Evolutionary conservation across 1,140 invertebrate genomes (phyloP).

Genomic region (Diplogasteroides magnus): DNA sequence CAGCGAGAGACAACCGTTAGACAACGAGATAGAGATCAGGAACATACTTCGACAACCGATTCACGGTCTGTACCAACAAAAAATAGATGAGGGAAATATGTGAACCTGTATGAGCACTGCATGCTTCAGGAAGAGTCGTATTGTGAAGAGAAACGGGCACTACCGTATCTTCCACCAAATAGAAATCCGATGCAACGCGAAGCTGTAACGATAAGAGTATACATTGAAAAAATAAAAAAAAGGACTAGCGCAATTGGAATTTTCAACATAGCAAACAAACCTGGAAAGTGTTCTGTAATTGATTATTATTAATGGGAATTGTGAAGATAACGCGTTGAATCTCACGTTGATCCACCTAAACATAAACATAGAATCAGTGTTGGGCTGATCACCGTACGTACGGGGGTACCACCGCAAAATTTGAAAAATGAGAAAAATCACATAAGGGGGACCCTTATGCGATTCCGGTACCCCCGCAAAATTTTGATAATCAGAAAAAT

Average conservation of each 20-base stretch:
- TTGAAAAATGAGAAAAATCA: no score
- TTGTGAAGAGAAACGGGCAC: conserved; percentile 77
- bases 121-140: conserved; percentile 81
- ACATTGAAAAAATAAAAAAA: neutral
- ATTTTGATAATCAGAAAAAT: no score
- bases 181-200: conserved; percentile 77
- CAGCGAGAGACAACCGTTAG: no score
- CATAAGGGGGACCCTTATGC: no score
- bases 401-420: no score
- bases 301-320: conserved; percentile 83
- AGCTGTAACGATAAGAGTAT: conserved; percentile 62
- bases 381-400: no score
- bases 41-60: no score
- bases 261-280: neutral
- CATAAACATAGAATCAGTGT: no score
- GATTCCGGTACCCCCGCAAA: no score
- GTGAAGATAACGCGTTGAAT: conserved; percentile 84
- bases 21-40: no score
- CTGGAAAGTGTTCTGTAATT: conserved; percentile 78
- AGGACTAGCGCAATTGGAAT: no score
- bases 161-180: conserved; percentile 75
- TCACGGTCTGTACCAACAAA: no score
- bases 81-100: conserved; percentile 1
- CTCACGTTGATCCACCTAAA: conserved; percentile 66
- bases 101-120: conserved; percentile 81